A percentile compares a stretch with the other conserved stretches of the same genome.
phyloP scores from a whole-genome alignment of 2,113 vertebrate genomes.

The Tringa solitaria region DNA sequence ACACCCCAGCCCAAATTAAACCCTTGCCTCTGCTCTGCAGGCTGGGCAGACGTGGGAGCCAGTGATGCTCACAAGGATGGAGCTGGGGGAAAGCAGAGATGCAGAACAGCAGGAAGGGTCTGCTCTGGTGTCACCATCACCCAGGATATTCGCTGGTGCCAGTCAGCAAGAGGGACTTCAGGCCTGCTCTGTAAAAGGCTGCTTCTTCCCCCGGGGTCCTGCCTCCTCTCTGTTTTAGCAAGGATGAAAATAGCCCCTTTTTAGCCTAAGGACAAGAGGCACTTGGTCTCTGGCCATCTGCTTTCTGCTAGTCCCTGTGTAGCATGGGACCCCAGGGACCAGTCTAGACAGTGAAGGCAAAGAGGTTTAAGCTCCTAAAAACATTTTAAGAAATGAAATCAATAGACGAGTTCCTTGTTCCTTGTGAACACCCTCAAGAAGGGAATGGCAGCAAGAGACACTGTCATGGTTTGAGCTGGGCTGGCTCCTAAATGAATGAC shows the following conservation, averaged over 20 bases:
- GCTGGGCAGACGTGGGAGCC: background rate
- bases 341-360: rapidly evolving
- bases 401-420: background rate
- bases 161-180: background rate
- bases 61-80: background rate
- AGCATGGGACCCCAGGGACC: background rate
- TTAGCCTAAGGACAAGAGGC: too few relatives aligned
- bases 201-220: background rate
- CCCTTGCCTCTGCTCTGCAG: rapidly evolving
- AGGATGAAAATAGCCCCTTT: background rate
- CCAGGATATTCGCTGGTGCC: background rate
- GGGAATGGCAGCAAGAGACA: background rate
- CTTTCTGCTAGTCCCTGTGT: background rate
- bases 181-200: background rate
- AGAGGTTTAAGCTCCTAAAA: background rate
- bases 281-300: background rate
- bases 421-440: background rate
- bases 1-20: background rate
- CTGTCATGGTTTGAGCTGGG: background rate
- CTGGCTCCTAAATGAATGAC: background rate
- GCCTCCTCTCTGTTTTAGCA: background rate
- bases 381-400: background rate
- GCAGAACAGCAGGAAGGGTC: background rate
- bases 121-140: background rate
- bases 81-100: too few relatives aligned